A percentile compares a stretch with the other conserved stretches of the same genome.
Conservation (phyloP, 2,888 invertebrate species). For the Ophion ventricosus region DNA sequence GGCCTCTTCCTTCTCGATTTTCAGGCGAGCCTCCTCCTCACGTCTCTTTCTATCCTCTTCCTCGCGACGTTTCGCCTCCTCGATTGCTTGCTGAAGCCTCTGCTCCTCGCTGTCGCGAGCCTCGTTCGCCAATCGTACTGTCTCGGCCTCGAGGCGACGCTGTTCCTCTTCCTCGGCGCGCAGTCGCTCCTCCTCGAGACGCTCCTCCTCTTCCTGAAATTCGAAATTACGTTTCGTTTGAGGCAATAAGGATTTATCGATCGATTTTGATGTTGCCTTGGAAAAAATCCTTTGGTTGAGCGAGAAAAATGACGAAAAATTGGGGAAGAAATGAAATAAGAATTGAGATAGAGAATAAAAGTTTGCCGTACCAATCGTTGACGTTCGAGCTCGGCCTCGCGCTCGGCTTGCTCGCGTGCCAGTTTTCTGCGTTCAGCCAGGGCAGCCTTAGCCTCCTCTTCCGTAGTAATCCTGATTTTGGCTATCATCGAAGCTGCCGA, state of each 20-base stretch:
- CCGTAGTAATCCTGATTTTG: conserved; percentile 91
- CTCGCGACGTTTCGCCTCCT: conserved; percentile 90
- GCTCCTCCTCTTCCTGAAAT: conserved; percentile 87
- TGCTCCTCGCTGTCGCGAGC: conserved; percentile 94
- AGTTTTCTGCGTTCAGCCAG: conserved; percentile 94
- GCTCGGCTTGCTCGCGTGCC: conserved; percentile 95
- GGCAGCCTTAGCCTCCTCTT: conserved; percentile 97
- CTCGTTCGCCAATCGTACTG: conserved; percentile 90
- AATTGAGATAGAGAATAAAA: background rate
- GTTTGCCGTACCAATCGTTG: conserved; percentile 83
- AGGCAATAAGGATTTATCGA: background rate
- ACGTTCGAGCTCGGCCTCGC: conserved; percentile 94
- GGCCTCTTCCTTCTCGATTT: conserved; percentile 89
- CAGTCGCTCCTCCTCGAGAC: conserved; percentile 89
- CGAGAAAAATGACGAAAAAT: no score
- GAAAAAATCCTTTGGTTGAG: no score
- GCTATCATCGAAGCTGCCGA: conserved; percentile 87
- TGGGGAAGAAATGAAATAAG: no score
- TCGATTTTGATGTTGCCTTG: no score
- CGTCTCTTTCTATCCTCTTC: conserved; percentile 90
- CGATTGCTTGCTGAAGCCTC: conserved; percentile 89
- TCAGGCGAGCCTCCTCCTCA: conserved; percentile 87
- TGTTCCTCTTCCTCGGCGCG: conserved; percentile 93
- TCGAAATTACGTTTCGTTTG: background rate
- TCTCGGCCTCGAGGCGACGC: conserved; percentile 91